Conservation (phyloP, 1,140 invertebrate genomes). For the Pteromalus puparum region DNA sequence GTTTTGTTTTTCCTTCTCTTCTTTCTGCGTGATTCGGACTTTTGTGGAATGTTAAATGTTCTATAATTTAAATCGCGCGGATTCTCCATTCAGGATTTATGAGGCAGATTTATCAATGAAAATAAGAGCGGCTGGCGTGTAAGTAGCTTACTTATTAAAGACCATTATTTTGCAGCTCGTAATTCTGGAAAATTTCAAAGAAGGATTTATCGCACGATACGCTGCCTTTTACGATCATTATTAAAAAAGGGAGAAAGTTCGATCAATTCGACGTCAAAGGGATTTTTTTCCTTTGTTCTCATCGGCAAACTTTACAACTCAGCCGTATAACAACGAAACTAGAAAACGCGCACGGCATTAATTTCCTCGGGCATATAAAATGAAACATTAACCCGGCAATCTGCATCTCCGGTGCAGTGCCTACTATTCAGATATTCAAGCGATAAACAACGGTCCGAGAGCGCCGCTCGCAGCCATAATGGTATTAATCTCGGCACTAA, state of each 20-base stretch:
- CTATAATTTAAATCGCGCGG: neutral
- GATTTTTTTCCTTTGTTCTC: too few relatives aligned
- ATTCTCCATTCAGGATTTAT: neutral
- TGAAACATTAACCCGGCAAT: conserved; percentile 19
- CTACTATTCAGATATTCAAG: conserved; percentile 9
- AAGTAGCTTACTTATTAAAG: neutral
- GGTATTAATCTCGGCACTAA: neutral
- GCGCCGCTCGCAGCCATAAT: neutral
- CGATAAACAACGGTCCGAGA: neutral
- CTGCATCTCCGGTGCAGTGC: neutral
- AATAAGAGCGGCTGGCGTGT: neutral
- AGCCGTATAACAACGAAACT: neutral
- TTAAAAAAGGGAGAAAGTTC: neutral
- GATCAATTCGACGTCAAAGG: neutral
- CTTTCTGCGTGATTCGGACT: neutral
- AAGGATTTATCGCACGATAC: neutral
- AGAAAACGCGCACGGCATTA: neutral
- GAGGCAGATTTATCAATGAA: neutral
- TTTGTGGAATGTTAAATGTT: neutral
- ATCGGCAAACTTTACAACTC: too few relatives aligned
- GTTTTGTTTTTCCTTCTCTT: neutral
- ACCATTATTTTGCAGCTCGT: neutral
- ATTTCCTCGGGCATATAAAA: conserved; percentile 25
- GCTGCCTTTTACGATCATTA: neutral
- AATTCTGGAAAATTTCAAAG: neutral